These are phyloP conservation scores for Brachystomella parvula DNA, from an alignment of 1,140 invertebrate genomes.

Conservation along the genomic window DNA sequence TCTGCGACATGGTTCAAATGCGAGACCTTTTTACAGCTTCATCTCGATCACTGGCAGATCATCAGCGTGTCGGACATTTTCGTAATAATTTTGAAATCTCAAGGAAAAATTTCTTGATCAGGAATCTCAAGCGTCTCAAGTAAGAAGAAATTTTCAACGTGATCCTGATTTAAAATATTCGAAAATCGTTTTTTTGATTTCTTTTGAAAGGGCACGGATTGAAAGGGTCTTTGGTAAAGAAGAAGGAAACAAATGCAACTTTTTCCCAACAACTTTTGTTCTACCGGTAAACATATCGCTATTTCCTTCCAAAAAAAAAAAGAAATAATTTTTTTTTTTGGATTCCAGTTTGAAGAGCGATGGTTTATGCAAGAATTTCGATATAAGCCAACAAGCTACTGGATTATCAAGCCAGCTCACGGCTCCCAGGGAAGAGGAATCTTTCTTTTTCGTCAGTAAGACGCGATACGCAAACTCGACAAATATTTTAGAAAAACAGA, in stretches of 20 bases:
- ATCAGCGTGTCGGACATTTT: slow-evolving; percentile 49
- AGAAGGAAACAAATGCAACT: slow-evolving; percentile 44
- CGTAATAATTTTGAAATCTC: slow-evolving; percentile 55
- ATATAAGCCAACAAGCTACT: slow-evolving; percentile 48
- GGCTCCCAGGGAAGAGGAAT: slow-evolving; percentile 49
- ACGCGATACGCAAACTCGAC: background rate
- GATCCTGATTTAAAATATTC: background rate
- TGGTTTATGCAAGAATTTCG: slow-evolving; percentile 50
- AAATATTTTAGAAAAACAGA: slow-evolving; percentile 2
- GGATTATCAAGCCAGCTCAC: slow-evolving; percentile 56
- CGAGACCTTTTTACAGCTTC: slow-evolving; percentile 36
- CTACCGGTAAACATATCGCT: slow-evolving; percentile 40
- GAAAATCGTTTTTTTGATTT: background rate
- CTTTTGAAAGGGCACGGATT: slow-evolving; percentile 17
- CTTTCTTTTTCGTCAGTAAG: slow-evolving; percentile 52
- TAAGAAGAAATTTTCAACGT: slow-evolving; percentile 14
- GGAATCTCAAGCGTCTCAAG: slow-evolving; percentile 52
- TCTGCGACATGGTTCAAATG: slow-evolving; percentile 45
- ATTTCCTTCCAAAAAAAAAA: background rate
- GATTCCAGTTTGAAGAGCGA: slow-evolving; percentile 38
- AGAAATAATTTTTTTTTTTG: background rate
- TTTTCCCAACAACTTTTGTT: slow-evolving; percentile 46
- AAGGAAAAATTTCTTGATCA: slow-evolving; percentile 53
- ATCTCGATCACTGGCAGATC: slow-evolving; percentile 35
- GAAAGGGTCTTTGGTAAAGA: slow-evolving; percentile 30